Conservation (phyloP, 2,797 vertebrate genomes). For the Dallia pectoralis region DNA sequence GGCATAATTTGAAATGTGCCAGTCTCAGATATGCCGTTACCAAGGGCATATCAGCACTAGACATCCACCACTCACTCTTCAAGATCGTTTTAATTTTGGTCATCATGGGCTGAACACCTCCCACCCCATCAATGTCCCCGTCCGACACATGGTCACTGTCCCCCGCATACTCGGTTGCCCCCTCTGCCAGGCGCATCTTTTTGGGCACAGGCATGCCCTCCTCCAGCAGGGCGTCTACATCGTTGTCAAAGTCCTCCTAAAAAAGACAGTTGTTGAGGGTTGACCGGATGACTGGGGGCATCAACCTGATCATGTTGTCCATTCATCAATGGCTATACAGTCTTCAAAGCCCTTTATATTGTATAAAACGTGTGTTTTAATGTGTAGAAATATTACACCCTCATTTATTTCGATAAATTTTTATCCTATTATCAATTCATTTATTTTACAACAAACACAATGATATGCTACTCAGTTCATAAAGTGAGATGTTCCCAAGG, state of each 20-base stretch:
- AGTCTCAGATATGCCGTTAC: not conserved
- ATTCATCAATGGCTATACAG: not conserved
- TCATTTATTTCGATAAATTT: too few relatives aligned
- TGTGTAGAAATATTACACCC: too few relatives aligned
- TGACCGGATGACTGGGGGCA: not conserved
- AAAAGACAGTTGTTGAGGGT: conserved; percentile 62
- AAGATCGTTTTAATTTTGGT: conserved; percentile 99
- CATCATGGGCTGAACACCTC: conserved; percentile 98
- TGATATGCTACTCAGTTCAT: too few relatives aligned
- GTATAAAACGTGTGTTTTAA: too few relatives aligned
- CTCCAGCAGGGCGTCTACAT: conserved; percentile 95
- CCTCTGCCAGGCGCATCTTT: conserved; percentile 87
- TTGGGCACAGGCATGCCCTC: conserved; percentile 96
- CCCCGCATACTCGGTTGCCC: conserved; percentile 78
- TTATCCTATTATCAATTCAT: too few relatives aligned
- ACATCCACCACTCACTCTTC: conserved; percentile 86
- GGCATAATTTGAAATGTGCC: not conserved
- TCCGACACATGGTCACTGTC: conserved; percentile 96
- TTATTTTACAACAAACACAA: too few relatives aligned
- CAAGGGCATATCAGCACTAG: not conserved
- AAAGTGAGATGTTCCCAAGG: too few relatives aligned
- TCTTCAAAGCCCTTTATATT: not conserved
- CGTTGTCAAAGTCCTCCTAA: conserved; percentile 99
- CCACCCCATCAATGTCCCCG: conserved; percentile 82
- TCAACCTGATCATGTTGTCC: not conserved